Percentiles rank a stretch among this genome's conserved stretches.
These are phyloP conservation scores for Temnothorax nylanderi DNA, from an alignment of 1,140 invertebrate species.

Conservation along the genomic window DNA sequence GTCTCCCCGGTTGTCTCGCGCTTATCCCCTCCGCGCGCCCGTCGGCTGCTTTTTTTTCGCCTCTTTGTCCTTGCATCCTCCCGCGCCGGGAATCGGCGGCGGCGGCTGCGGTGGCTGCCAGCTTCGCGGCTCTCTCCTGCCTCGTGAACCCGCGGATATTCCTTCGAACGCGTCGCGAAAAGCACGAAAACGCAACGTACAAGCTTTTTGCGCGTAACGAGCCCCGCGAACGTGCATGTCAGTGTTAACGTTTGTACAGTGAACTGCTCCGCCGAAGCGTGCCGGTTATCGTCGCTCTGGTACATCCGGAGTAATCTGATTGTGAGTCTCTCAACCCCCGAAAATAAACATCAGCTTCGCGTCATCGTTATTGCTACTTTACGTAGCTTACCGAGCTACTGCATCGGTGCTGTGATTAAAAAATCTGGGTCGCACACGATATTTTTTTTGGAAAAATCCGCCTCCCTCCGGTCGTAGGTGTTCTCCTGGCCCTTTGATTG, in stretches of 20 bases:
- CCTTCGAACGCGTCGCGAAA: conserved; percentile 59
- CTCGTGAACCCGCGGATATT: conserved; percentile 66
- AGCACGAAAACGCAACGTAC: conserved; percentile 53
- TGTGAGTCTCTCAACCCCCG: background rate
- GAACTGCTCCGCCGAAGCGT: background rate
- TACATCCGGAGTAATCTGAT: too few species aligned
- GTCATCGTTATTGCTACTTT: too few species aligned
- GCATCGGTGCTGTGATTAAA: conserved; percentile 21
- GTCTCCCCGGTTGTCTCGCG: conserved; percentile 66
- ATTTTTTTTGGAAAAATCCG: background rate
- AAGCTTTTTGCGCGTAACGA: background rate
- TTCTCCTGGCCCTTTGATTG: background rate
- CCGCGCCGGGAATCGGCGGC: conserved; percentile 70
- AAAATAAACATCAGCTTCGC: background rate
- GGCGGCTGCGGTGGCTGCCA: conserved; percentile 51
- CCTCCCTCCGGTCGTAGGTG: background rate
- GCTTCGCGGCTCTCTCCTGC: conserved; percentile 67
- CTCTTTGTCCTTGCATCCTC: conserved; percentile 76
- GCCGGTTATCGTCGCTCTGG: background rate
- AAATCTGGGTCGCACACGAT: background rate
- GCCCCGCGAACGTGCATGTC: conserved; percentile 15
- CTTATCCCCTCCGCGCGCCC: conserved; percentile 59
- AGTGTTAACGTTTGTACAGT: conserved; percentile 13
- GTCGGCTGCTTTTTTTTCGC: conserved; percentile 66
- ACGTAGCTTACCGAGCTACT: too few species aligned